A percentile compares a stretch with the other conserved stretches of the same genome.
phyloP scores from a whole-genome alignment of 2,113 vertebrate species.

The Dascyllus trimaculatus region DNA sequence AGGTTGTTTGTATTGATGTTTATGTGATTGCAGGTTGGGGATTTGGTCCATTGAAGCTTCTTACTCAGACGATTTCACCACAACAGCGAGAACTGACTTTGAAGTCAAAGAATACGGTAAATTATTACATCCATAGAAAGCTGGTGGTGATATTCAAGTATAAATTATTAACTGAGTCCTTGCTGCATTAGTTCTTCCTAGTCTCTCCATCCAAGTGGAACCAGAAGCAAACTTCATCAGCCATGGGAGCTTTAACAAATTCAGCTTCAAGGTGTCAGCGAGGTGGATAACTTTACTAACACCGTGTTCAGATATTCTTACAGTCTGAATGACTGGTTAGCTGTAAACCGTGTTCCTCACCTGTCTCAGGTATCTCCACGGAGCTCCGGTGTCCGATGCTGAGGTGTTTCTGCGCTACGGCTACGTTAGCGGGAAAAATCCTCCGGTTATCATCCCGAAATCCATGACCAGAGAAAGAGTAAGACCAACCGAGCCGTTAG shows the following conservation, averaged over 20 bases:
- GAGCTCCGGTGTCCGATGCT: constrained; percentile 64
- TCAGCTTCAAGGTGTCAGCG: constrained; percentile 77
- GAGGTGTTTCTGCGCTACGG: constrained; percentile 75
- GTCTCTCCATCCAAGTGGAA: constrained; percentile 75
- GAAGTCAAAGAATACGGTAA: constrained; percentile 93
- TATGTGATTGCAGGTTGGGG: constrained; percentile 85
- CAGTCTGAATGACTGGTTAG: rapidly evolving
- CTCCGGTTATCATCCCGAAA: constrained; percentile 69
- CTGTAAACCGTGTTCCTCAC: neutral
- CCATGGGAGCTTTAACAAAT: constrained; percentile 52
- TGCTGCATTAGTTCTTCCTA: constrained; percentile 79
- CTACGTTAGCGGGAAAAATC: constrained; percentile 52
- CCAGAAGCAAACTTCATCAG: constrained; percentile 77
- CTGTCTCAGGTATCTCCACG: constrained; percentile 75
- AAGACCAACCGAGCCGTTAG: no score
- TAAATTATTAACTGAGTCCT: neutral
- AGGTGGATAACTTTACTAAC: constrained; percentile 56
- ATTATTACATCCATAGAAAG: no score
- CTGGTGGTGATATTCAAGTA: neutral
- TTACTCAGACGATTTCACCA: constrained; percentile 89
- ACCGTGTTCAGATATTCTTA: neutral
- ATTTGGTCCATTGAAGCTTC: constrained; percentile 91
- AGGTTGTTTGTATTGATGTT: neutral
- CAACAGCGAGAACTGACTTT: constrained; percentile 85
- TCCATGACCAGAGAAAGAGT: constrained; percentile 62